These are phyloP conservation scores for Scalopus aquaticus DNA, from an alignment of 2,113 vertebrate genomes.

Conservation along the genomic window DNA sequence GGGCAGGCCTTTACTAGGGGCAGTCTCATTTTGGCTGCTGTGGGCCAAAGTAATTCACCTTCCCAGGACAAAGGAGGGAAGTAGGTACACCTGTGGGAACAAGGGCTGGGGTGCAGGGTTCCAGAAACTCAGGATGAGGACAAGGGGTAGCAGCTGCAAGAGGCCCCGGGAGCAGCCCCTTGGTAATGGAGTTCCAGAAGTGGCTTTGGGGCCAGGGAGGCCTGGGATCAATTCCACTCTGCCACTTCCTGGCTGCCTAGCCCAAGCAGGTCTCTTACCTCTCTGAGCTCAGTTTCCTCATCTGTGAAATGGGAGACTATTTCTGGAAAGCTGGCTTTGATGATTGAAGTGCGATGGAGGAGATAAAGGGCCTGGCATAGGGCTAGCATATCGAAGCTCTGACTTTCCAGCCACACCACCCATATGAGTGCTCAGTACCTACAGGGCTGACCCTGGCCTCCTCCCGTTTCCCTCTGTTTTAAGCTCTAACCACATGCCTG, in stretches of 20 bases:
- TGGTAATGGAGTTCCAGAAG: not conserved
- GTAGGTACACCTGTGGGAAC: not conserved
- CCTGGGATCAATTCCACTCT: not conserved
- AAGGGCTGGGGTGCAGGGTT: no score
- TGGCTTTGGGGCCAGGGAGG: not conserved
- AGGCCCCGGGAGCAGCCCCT: not conserved
- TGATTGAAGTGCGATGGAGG: not conserved
- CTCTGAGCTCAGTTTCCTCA: not conserved
- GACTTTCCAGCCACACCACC: accelerated
- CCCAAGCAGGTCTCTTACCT: not conserved
- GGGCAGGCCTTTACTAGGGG: not conserved
- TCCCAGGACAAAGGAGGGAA: not conserved
- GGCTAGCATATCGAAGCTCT: accelerated
- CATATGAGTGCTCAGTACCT: not conserved
- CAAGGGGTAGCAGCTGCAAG: not conserved
- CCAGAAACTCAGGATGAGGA: not conserved
- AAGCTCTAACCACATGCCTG: not conserved
- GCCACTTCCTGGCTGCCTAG: not conserved
- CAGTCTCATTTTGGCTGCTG: not conserved
- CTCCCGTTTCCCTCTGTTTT: not conserved
- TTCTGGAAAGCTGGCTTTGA: not conserved
- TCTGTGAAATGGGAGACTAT: not conserved
- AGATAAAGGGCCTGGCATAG: not conserved
- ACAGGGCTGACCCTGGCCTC: not conserved
- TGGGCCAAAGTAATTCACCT: not conserved